Evolutionary conservation across 2,797 vertebrate genomes (phyloP), one percentile per base, ranked within the genome.

Genomic region (Fistularia tabacaria): DNA sequence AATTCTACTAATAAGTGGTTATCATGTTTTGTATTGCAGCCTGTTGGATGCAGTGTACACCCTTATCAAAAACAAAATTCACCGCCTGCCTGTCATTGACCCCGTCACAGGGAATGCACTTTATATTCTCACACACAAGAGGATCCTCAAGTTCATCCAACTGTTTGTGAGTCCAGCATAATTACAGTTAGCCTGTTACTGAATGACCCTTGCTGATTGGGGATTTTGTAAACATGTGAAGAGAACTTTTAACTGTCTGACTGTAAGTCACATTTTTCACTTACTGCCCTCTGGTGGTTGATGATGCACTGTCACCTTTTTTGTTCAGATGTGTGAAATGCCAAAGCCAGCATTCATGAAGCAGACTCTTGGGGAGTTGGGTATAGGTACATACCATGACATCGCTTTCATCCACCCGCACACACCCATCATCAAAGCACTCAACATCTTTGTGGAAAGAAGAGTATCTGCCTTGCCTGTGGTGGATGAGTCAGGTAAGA

Each of bases 51-150:
- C 97, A 44, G 97, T 99, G 59, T 94, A 98, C 91, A 98, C 97
- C 14, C 90, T 99, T 91, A 98, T 99, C 92, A 99, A 95, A 93
- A 99, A 99, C 87, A 99, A 97, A 92, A 99, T 99, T 90, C 97
- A 99, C 92, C 93, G 97, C 79, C 89, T 99, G 91, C 97, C 97
- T 64, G 95, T 99, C 84, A 98, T 99, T 71, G 96, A 99, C 87
- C 97, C 97, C 1, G 88, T 97, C 89, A 97, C 94, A 57, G 97
- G 97, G 84, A 99, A 99, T 68, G 96, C 95, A 93, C 96, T 99
- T 91, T 99, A 99, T 90, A 99, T 99, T 70, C 96, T 99, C 83
- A 99, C 97, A 66, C 97, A 99, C 93, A 99, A 99, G 91, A 92
- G 97, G 91, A 97, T 99, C 88, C 95, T 99, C 88, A 98, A 98